Evolutionary conservation across 2,113 vertebrate species (phyloP).

Genomic region (Protomyctophum bolini): DNA sequence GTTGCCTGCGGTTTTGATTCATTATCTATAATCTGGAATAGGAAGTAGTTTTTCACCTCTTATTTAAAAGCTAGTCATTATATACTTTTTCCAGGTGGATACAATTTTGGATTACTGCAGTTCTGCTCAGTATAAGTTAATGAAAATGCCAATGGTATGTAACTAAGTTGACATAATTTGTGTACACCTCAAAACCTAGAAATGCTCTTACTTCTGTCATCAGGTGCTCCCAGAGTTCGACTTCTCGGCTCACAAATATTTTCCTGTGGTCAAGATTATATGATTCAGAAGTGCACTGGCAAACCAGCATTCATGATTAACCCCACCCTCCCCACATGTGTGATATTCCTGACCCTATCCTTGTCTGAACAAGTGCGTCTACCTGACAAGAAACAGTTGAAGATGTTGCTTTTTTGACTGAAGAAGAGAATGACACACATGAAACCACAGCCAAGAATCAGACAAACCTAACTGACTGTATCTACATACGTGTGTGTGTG

Average conservation of each 20-base stretch:
- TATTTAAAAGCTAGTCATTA: no score
- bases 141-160: no score
- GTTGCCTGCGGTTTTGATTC: no score
- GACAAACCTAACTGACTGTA: slow-evolving; percentile 36
- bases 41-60: no score
- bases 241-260: slow-evolving; percentile 97
- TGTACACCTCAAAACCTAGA: no score
- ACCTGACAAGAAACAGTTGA: slow-evolving; percentile 26
- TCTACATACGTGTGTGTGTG: slow-evolving; percentile 7
- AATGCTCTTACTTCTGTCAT: slow-evolving; percentile 26
- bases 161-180: no score
- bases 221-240: slow-evolving; percentile 96
- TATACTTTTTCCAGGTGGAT: no score
- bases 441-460: slow-evolving; percentile 36
- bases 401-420: slow-evolving; percentile 15
- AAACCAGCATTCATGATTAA: not conserved
- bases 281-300: slow-evolving; percentile 62
- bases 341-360: slow-evolving; percentile 26
- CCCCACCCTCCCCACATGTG: slow-evolving; percentile 8
- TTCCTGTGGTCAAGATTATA: slow-evolving; percentile 96
- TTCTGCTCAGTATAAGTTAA: no score
- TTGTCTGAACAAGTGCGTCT: slow-evolving; percentile 11
- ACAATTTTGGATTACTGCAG: no score
- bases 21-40: not conserved
- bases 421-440: not conserved